These are phyloP conservation scores for Stigmatopora nigra DNA, from an alignment of 2,113 vertebrate species.

Conservation along the genomic window DNA sequence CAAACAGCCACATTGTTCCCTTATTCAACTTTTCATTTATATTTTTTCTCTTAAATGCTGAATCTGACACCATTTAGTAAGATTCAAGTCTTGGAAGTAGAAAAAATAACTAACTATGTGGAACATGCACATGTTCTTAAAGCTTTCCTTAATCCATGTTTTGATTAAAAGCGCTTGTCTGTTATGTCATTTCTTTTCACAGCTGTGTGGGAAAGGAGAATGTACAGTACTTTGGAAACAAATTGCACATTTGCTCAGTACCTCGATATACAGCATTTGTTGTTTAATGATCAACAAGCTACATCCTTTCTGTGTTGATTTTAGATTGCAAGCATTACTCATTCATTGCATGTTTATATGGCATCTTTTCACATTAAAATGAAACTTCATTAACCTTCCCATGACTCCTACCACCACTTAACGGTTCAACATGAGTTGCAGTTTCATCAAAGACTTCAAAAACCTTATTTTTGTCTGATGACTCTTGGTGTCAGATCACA, in stretches of 20 bases:
- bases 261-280: background rate
- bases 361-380: background rate
- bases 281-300: background rate
- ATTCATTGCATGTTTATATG: background rate
- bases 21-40: background rate
- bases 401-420: conserved; percentile 7
- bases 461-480: background rate
- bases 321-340: background rate
- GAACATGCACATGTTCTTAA: background rate
- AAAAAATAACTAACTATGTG: conserved; percentile 8
- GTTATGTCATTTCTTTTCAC: conserved; percentile 30
- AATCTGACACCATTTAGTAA: background rate
- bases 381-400: conserved; percentile 13
- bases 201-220: conserved; percentile 20
- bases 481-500: background rate
- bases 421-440: conserved; percentile 8
- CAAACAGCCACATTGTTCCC: too few species aligned
- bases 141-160: conserved; percentile 48
- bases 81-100: background rate
- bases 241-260: background rate
- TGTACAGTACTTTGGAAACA: background rate
- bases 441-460: conserved; percentile 18
- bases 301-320: background rate
- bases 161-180: conserved; percentile 42
- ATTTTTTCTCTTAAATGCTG: background rate